Conservation (phyloP, 2,113 vertebrate species). For the Lamprologus sp. region DNA sequence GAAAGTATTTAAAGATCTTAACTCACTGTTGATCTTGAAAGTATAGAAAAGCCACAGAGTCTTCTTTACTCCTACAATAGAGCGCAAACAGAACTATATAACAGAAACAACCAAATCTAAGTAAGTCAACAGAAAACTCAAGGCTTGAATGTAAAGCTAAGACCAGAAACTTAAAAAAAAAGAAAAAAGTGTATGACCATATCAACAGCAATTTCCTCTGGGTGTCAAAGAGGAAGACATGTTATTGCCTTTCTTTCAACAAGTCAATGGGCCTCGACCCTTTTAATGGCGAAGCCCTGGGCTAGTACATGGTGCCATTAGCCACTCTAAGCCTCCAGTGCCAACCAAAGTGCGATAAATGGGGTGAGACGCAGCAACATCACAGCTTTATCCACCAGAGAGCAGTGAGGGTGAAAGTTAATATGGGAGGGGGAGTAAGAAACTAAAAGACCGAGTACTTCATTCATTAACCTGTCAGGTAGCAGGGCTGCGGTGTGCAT, state of each 20-base stretch:
- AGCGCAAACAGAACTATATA: neutral
- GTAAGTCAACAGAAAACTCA: neutral
- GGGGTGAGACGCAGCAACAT: slow-evolving; percentile 1
- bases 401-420: neutral
- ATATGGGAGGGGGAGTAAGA: neutral
- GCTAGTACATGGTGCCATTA: slow-evolving; percentile 30
- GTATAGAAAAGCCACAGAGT: neutral
- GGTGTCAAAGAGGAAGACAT: neutral
- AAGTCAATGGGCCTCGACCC: slow-evolving; percentile 34
- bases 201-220: neutral
- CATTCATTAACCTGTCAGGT: neutral
- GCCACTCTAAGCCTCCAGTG: neutral
- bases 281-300: slow-evolving; percentile 24
- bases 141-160: neutral
- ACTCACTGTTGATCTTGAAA: neutral
- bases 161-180: neutral
- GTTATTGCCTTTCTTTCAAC: neutral
- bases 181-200: neutral
- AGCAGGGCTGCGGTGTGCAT: neutral
- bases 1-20: neutral
- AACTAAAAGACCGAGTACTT: neutral
- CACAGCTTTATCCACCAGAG: neutral
- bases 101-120: neutral
- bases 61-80: neutral
- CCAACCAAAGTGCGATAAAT: slow-evolving; percentile 24